Evolutionary conservation across 2,888 invertebrate species (phyloP), one percentile per base, ranked within the genome.

Genomic region (Chironomus tentans): DNA sequence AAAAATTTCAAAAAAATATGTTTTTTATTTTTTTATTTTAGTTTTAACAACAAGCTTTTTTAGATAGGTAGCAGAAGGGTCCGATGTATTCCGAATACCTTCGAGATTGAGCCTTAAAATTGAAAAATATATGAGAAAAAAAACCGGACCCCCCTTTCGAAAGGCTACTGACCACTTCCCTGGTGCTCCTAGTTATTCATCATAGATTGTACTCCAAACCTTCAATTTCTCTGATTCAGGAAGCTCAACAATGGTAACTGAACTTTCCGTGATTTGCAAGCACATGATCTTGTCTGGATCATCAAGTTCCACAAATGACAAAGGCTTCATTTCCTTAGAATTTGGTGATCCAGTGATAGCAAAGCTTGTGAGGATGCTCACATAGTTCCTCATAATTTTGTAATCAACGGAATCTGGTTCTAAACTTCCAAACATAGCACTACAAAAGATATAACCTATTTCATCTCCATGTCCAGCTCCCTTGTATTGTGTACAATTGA

Each of bases 401-500:
- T 12, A 68, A 12, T 74, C 74, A 7, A 22, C 48, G 1, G 68
- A 68, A 18, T 22, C 48, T 0, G 3, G 12, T 46, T 15, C 48
- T 4, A 68, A 48, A 5, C 6, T 0, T 0, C 24, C 48, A 68
- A 10, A n/a, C 24, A 56, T 21, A 10, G 12, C 10, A n/a, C 83
- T 83, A 24, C 22, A 3, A 3, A 24, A 77, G 82, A 84, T 78
- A 77, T 82, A 84, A 38, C 80, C 79, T n/a, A 83, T 78, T 74
- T 84, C 84, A 77, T 84, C 84, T 1, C 81, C 83, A 78, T 84
- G 84, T 28, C 83, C 81, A 0, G 80, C 81, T 6, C 77, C 77
- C 0, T 80, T 79, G 24, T 38, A 62, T 12, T 62, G 18, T 1
- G 3, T 6, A 12, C 38, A 61, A 15, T 46, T 61, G 28, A 62